Base-by-base conservation (phyloP, 2,797 vertebrate species). In the Tragopan temminckii region DNA sequence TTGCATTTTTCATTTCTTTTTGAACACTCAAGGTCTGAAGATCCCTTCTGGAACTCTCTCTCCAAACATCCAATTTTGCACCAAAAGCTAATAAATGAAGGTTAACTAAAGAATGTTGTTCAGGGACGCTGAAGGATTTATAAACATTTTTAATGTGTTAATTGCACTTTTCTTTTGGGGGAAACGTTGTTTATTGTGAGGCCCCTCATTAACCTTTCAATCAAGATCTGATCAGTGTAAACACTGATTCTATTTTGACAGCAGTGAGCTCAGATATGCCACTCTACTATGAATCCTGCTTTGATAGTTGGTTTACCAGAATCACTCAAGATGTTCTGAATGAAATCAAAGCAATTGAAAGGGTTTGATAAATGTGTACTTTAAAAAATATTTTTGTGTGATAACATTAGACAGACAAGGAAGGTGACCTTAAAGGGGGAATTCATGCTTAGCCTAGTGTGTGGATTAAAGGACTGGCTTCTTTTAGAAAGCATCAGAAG, bases 61-160 rank as follows among this genome's bases (percentile, higher is more conserved):
- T 93, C 58, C 21, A 18, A 71, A 36, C 45, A 63, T 94, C 24
- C 75, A 96, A 63, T 68, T 91, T 81, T 5, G 7, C 80, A 95
- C 83, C n/a, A 89, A 93, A 93, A 89, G 45, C 59, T 91, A 74
- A 96, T 94, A 96, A 93, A 75, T 86, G 23, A 94, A 96, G 68
- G 82, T 94, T 97, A 95, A 91, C 84, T 93, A 72, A 91, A 96
- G 78, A 96, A 82, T 1, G 0, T 69, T 94, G 83, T 35, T 94
- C 90, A 97, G 88, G 88, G 84, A 92, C 93, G 88, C 83, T 93
- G 83, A 90, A 79, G 35, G 85, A 96, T 84, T 90, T 96, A 46
- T 66, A 78, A 87, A 92, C 80, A 96, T 95, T 96, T 97, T 94
- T 94, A 89, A 79, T 91, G 20, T 90, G 35, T 84, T 96, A 95